Evolutionary conservation across 1,140 invertebrate species (phyloP).

Genomic region (Odontomachus brunneus): DNA sequence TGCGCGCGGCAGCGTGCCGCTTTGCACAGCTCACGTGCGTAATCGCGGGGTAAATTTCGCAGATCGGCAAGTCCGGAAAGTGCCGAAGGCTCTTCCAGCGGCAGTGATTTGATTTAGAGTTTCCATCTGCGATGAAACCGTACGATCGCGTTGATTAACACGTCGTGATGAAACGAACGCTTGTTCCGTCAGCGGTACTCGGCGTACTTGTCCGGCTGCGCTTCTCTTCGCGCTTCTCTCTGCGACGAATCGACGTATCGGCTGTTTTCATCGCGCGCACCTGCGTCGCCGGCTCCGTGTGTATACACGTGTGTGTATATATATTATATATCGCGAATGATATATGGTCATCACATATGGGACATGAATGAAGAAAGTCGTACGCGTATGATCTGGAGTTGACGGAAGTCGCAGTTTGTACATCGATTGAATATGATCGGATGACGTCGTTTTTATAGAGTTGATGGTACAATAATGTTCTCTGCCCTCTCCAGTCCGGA

Average conservation of each 20-base stretch:
- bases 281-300: constrained; percentile 4
- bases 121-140: too few species aligned
- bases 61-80: too few species aligned
- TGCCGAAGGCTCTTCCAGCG: too few species aligned
- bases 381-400: constrained; percentile 34
- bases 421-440: constrained; percentile 59
- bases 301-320: neutral
- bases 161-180: too few species aligned
- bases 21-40: constrained; percentile 7
- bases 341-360: constrained; percentile 26
- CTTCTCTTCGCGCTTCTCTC: too few species aligned
- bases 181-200: too few species aligned
- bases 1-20: neutral
- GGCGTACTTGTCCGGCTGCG: too few species aligned
- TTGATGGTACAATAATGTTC: constrained; percentile 72
- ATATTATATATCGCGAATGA: constrained; percentile 32
- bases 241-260: constrained; percentile 12
- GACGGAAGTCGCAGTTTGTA: neutral
- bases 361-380: constrained; percentile 42
- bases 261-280: constrained; percentile 13
- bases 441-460: constrained; percentile 51
- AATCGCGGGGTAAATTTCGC: neutral
- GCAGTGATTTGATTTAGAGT: too few species aligned
- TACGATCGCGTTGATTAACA: too few species aligned
- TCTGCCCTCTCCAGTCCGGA: constrained; percentile 81